A percentile compares a stretch with the other conserved stretches of the same genome.
Conservation (phyloP, 2,797 vertebrate species). For the Salarias fasciatus region DNA sequence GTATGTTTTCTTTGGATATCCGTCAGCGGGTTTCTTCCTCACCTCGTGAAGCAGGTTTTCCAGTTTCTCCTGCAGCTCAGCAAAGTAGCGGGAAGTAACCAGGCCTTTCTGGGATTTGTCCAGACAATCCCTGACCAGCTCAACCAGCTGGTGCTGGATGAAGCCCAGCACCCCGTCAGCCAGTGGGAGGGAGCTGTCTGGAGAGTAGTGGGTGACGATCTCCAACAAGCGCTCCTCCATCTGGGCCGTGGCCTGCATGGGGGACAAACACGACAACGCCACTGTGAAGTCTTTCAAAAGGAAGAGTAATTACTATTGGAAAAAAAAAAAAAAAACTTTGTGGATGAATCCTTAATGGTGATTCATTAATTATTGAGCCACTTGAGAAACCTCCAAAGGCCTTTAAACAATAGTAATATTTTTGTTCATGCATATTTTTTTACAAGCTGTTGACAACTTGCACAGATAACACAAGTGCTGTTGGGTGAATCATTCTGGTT, state of each 20-base stretch:
- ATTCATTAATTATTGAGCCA: slow-evolving; percentile 6
- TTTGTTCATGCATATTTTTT: too few species aligned
- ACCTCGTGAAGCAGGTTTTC: slow-evolving; percentile 96
- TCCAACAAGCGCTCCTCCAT: slow-evolving; percentile 96
- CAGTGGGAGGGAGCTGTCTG: slow-evolving; percentile 88
- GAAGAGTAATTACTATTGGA: background rate
- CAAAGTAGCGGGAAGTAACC: slow-evolving; percentile 95
- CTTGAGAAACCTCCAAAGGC: too few species aligned
- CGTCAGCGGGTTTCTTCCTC: slow-evolving; percentile 37
- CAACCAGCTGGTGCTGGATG: slow-evolving; percentile 97
- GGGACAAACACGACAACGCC: slow-evolving; percentile 25
- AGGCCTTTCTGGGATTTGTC: slow-evolving; percentile 93
- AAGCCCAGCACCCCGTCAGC: slow-evolving; percentile 96
- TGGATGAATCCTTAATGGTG: slow-evolving; percentile 5
- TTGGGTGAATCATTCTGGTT: too few species aligned
- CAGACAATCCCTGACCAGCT: slow-evolving; percentile 95
- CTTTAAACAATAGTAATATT: too few species aligned
- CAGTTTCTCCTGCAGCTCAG: slow-evolving; percentile 97
- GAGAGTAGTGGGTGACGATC: slow-evolving; percentile 87
- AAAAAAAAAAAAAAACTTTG: too few species aligned
- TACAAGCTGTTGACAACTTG: too few species aligned
- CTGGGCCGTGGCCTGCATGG: slow-evolving; percentile 92
- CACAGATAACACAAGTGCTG: too few species aligned
- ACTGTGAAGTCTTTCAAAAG: slow-evolving; percentile 24
- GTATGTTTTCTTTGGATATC: background rate